Conservation (phyloP, 2,797 vertebrate species). For the Micropoecilia bifurca region DNA sequence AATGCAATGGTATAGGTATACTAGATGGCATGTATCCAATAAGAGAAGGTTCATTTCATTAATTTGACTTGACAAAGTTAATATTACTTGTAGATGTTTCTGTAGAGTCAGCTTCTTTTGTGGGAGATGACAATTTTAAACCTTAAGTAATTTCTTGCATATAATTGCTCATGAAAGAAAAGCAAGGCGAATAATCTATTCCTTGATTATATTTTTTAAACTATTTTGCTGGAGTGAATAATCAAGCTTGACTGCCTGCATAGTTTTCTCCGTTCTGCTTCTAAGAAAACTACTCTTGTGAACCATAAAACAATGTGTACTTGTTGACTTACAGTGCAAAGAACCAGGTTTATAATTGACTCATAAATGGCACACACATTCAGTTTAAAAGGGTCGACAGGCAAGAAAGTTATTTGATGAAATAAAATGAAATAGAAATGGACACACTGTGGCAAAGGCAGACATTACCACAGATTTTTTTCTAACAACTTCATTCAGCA, state of each 20-base stretch:
- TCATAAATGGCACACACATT: not conserved
- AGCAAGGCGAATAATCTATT: not conserved
- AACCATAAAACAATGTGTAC: not conserved
- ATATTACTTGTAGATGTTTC: not conserved
- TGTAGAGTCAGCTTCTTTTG: not conserved
- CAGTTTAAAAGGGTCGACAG: constrained; percentile 11
- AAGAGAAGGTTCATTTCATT: not conserved
- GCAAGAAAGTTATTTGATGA: not conserved
- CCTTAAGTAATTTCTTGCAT: not conserved
- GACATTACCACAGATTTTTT: not conserved
- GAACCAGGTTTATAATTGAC: not conserved
- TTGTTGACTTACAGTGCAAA: not conserved
- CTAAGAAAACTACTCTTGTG: not conserved
- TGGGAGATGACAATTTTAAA: not conserved
- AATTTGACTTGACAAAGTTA: not conserved
- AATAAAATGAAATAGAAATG: constrained; percentile 3
- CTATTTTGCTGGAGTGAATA: not conserved
- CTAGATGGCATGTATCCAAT: not conserved
- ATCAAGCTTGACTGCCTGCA: not conserved
- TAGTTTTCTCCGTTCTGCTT: not conserved
- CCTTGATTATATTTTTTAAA: not conserved
- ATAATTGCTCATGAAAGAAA: not conserved
- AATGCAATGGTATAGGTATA: not conserved
- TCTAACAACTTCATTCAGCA: constrained; percentile 27
- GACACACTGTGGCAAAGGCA: not conserved